A percentile compares a stretch with the other conserved stretches of the same genome.
phyloP scores from a whole-genome alignment of 1,140 invertebrate species.

The Augochlora pura region DNA sequence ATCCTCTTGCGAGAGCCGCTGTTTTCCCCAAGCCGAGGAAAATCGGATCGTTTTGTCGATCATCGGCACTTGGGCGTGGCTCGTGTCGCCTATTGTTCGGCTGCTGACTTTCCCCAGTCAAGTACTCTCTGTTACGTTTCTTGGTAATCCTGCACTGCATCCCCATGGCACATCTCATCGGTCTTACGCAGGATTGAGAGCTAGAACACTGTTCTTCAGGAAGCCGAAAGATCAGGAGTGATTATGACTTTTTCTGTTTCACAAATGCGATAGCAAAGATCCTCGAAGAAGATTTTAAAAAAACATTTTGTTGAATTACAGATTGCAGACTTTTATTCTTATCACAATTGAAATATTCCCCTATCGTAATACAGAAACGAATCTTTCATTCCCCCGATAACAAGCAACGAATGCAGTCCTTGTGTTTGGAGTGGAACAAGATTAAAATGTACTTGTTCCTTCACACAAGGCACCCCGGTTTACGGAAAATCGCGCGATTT shows the following conservation, averaged over 20 bases:
- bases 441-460: slow-evolving; percentile 39
- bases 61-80: slow-evolving; percentile 46
- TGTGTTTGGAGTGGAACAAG: background rate
- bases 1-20: background rate
- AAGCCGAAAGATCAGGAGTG: too few species aligned
- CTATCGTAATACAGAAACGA: background rate
- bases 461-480: slow-evolving; percentile 6
- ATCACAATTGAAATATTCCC: background rate
- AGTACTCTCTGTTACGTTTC: slow-evolving; percentile 21
- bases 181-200: too few species aligned
- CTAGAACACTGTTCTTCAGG: too few species aligned
- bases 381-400: background rate
- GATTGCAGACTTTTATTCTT: background rate
- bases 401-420: background rate
- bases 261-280: too few species aligned
- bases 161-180: too few species aligned
- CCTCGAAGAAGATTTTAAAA: too few species aligned
- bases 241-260: too few species aligned
- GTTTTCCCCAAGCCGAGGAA: slow-evolving; percentile 17
- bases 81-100: slow-evolving; percentile 52
- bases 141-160: background rate
- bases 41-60: slow-evolving; percentile 57
- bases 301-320: too few species aligned
- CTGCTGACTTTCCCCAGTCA: slow-evolving; percentile 39
- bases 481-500: slow-evolving; percentile 54